phyloP scores from a whole-genome alignment of 2,888 invertebrate species.

The Pimpla rufipes region DNA sequence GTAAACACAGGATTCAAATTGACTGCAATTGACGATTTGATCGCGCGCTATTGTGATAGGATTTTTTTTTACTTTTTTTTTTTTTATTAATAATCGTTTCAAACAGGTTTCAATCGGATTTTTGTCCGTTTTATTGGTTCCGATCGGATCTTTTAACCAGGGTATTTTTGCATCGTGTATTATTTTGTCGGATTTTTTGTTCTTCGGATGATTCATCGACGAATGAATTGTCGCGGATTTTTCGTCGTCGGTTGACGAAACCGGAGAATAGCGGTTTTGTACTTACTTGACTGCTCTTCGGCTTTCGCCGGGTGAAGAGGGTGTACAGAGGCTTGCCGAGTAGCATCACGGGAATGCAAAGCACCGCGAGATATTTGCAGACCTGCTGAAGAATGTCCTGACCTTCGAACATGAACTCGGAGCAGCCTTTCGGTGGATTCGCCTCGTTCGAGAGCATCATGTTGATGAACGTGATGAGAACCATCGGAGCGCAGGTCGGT shows the following conservation, averaged over 20 bases:
- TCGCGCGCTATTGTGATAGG: neutral
- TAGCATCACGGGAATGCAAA: slow-evolving; percentile 92
- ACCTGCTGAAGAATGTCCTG: slow-evolving; percentile 88
- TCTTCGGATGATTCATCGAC: no score
- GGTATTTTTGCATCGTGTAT: no score
- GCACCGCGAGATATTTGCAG: slow-evolving; percentile 88
- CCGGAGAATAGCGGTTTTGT: neutral
- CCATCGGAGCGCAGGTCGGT: slow-evolving; percentile 91
- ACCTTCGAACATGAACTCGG: slow-evolving; percentile 88
- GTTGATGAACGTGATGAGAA: slow-evolving; percentile 93
- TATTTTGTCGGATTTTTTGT: no score
- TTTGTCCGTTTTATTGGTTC: no score
- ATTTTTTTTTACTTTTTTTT: neutral
- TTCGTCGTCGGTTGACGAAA: no score
- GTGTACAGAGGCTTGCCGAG: slow-evolving; percentile 92
- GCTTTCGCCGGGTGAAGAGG: slow-evolving; percentile 80
- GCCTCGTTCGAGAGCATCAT: slow-evolving; percentile 89
- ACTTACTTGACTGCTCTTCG: slow-evolving; percentile 79
- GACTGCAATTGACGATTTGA: neutral
- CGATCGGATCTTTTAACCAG: no score
- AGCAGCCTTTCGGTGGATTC: slow-evolving; percentile 85
- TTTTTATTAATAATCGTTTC: no score
- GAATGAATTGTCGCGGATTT: no score
- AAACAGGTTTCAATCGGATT: no score
- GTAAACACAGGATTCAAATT: neutral